Conservation (phyloP, 2,797 vertebrate genomes). For the Scolopax rusticola region DNA sequence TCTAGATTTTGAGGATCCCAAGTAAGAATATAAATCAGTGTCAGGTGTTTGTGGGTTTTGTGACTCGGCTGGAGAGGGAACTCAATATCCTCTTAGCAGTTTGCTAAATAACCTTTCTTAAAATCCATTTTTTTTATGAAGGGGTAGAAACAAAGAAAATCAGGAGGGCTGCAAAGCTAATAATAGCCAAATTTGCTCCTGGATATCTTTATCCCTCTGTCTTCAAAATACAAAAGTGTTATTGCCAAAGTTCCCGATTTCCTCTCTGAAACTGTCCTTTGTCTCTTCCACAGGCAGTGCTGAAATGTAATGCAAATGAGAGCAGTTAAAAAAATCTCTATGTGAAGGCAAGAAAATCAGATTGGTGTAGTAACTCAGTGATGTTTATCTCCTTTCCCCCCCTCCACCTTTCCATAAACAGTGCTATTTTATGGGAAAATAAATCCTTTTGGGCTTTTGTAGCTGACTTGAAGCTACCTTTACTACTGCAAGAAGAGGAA, state of each 20-base stretch:
- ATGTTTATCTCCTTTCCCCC: conserved; percentile 3
- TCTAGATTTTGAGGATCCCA: neutral
- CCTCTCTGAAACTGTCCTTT: neutral
- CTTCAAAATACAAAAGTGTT: neutral
- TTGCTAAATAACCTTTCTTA: neutral
- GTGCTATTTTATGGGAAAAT: neutral
- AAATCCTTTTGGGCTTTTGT: neutral
- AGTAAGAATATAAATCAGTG: neutral
- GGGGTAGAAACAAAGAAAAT: neutral
- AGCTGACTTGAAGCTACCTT: neutral
- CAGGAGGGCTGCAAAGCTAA: neutral
- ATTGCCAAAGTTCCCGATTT: neutral
- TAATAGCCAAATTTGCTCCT: neutral
- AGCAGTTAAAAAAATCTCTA: neutral
- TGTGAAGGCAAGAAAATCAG: neutral
- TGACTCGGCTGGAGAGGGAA: neutral
- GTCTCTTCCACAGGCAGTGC: neutral
- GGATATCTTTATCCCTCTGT: neutral
- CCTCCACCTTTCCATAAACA: neutral
- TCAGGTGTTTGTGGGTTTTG: neutral
- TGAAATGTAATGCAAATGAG: neutral
- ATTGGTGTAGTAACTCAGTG: conserved; percentile 45
- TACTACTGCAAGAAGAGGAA: neutral
- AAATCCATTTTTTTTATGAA: neutral
- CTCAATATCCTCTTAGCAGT: neutral